phyloP scores from a whole-genome alignment of 2,888 invertebrate species.

The Xestia rhomboidea region DNA sequence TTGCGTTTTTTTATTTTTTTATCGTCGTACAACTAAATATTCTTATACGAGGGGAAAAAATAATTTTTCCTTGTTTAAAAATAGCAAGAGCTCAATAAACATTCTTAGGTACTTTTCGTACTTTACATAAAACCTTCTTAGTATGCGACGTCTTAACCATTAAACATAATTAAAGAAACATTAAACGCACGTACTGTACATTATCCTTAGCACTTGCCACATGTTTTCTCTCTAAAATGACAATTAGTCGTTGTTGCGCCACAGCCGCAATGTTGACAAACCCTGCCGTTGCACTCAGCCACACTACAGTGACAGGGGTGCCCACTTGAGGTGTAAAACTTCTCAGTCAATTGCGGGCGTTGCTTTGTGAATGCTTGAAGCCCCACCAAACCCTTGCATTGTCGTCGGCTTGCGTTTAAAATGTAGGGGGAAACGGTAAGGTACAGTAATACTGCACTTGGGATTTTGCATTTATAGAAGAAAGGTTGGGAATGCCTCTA shows the following conservation, averaged over 20 bases:
- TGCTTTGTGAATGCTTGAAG: conserved; percentile 65
- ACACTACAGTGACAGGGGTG: conserved; percentile 62
- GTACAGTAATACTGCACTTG: conserved; percentile 17
- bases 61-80: conserved; percentile 1
- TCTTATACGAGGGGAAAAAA: neutral
- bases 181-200: conserved; percentile 44
- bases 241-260: conserved; percentile 65
- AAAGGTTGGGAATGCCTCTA: conserved; percentile 8
- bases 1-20: neutral
- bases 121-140: conserved; percentile 22
- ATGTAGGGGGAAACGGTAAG: conserved; percentile 32
- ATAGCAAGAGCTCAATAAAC: conserved; percentile 14
- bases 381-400: conserved; percentile 56
- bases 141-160: conserved; percentile 32
- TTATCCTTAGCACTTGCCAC: conserved; percentile 54
- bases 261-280: conserved; percentile 77
- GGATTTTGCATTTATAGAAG: conserved; percentile 21
- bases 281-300: conserved; percentile 76
- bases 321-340: conserved; percentile 67
- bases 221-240: conserved; percentile 54
- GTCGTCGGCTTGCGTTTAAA: conserved; percentile 42
- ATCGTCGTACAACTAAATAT: neutral
- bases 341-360: conserved; percentile 67
- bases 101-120: neutral
- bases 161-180: conserved; percentile 51